phyloP scores from a whole-genome alignment of 92 coral and sea anemone genomes.

The Paramuricea clavata region DNA sequence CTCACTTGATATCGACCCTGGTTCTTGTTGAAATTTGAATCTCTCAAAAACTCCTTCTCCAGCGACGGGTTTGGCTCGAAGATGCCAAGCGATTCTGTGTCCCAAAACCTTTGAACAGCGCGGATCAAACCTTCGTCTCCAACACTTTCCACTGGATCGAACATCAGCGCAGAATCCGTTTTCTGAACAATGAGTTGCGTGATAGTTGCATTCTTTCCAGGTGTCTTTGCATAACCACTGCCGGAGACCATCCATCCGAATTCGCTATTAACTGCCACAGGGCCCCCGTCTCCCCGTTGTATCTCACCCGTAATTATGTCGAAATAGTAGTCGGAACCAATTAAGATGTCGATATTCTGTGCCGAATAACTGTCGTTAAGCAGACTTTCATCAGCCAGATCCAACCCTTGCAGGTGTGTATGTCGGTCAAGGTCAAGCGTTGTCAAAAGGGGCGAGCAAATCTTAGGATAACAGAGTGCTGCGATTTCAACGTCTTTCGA shows the following conservation, averaged over 20 bases:
- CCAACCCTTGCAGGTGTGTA: not conserved
- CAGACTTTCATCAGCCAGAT: not conserved
- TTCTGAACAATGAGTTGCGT: too few species aligned
- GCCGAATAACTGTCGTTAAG: not conserved
- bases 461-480: not conserved
- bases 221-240: not conserved
- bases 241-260: not conserved
- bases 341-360: not conserved
- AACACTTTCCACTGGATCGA: too few species aligned
- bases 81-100: not conserved
- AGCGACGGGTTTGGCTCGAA: not conserved
- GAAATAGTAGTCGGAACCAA: not conserved
- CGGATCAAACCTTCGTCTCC: not conserved
- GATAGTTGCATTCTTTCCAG: not conserved
- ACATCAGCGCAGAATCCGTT: too few species aligned
- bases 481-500: not conserved
- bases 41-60: not conserved
- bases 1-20: not conserved
- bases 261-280: not conserved
- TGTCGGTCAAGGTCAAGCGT: not conserved
- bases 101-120: not conserved
- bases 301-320: not conserved
- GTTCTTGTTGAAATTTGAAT: not conserved
- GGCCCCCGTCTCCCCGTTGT: not conserved
- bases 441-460: not conserved